Conservation (phyloP, 2,888 invertebrate genomes). For the Drosophila kokeensis region DNA sequence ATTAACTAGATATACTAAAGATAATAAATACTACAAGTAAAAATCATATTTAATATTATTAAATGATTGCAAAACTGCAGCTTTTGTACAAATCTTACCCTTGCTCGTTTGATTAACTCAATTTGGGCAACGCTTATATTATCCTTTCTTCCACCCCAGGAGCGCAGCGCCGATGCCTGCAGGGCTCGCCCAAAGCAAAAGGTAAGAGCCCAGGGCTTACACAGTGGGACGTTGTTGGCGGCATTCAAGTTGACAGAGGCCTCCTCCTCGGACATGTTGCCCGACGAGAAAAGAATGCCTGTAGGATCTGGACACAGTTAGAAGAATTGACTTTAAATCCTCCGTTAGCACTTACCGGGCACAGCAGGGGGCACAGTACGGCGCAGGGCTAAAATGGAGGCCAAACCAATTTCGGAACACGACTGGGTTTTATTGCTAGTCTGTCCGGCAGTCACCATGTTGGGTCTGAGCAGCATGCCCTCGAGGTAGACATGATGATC, state of each 20-base stretch:
- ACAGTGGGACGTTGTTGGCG: conserved; percentile 93
- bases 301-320: too few relatives aligned
- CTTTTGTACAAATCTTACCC: conserved; percentile 87
- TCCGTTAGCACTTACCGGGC: conserved; percentile 88
- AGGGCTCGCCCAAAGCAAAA: conserved; percentile 99
- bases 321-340: neutral
- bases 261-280: conserved; percentile 99
- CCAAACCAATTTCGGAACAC: conserved; percentile 93
- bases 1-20: neutral
- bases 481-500: conserved; percentile 99
- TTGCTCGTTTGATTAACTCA: conserved; percentile 96
- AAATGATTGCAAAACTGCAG: neutral
- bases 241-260: conserved; percentile 98
- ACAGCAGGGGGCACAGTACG: conserved; percentile 98
- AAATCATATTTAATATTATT: neutral
- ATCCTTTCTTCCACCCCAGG: conserved; percentile 97
- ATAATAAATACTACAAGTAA: neutral
- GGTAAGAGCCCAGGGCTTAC: conserved; percentile 98
- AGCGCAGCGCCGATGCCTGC: conserved; percentile 96
- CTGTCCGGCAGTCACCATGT: conserved; percentile 98
- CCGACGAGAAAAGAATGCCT: conserved; percentile 98
- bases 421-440: conserved; percentile 90
- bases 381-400: conserved; percentile 96
- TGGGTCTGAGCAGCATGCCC: conserved; percentile 98
- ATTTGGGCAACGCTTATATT: conserved; percentile 93